These are phyloP conservation scores for Marisa cornuarietis DNA, from an alignment of 1,140 invertebrate species.

Conservation along the genomic window DNA sequence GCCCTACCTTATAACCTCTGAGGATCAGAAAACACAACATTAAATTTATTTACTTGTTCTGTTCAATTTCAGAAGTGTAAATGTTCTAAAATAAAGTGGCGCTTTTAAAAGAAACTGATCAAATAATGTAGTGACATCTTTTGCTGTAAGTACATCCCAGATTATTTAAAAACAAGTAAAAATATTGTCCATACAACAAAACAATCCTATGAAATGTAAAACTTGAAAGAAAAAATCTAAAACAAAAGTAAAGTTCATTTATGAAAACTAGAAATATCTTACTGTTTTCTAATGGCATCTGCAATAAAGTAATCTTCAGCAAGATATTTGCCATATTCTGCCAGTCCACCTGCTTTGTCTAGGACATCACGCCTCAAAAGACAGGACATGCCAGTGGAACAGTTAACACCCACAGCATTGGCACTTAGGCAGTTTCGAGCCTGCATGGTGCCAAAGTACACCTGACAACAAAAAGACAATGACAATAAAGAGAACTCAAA, in stretches of 20 bases:
- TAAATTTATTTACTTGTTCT: not conserved
- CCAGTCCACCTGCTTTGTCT: conserved; percentile 92
- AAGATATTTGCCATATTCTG: conserved; percentile 91
- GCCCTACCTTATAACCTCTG: conserved; percentile 63
- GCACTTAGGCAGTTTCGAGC: conserved; percentile 94
- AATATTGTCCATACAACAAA: not conserved
- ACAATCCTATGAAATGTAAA: too few relatives aligned
- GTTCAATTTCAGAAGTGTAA: not conserved
- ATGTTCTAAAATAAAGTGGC: not conserved
- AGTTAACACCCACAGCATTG: conserved; percentile 92
- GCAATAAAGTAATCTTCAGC: conserved; percentile 99
- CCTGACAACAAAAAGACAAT: conserved; percentile 68
- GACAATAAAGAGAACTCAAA: not conserved
- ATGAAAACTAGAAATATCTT: conserved; percentile 30
- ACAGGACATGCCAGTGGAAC: conserved; percentile 98
- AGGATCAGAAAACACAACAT: conserved; percentile 23
- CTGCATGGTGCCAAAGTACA: conserved; percentile 97
- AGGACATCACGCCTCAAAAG: conserved; percentile 88
- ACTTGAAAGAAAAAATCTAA: too few relatives aligned
- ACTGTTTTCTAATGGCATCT: conserved; percentile 83
- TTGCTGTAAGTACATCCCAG: too few relatives aligned
- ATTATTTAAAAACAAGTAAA: not conserved
- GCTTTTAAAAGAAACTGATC: too few relatives aligned
- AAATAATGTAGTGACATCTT: too few relatives aligned
- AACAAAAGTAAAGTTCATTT: too few relatives aligned